Base-by-base conservation (phyloP, 2,888 invertebrate genomes). In the Dasypogon diadema region DNA sequence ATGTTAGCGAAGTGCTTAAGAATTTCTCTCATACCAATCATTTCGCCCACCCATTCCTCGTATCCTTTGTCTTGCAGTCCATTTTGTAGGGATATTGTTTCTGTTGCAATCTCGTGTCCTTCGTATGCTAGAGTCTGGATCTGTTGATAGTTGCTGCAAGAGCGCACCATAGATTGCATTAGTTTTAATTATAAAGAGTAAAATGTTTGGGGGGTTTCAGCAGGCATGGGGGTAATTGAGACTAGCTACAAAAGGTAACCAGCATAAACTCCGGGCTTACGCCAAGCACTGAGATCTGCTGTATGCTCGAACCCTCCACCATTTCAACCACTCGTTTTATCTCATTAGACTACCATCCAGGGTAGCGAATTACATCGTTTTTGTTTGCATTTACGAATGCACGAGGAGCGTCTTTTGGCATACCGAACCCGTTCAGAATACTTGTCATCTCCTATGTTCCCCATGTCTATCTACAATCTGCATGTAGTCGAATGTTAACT, bases 11-110 rank as follows among this genome's bases (percentile, higher is more conserved):
- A 95, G 82, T 91, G 90, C 78, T 90, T 89, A 22, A 96, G 87
- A 81, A 96, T 95, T 85, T 95, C 95, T 78, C 95, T 89, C 96
- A 96, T 96, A 65, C 96, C 96, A 81, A 96, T 93, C 94, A 96
- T 95, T 87, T 96, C 96, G 21, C 95, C 94, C 0, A 93, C 93
- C 96, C 96, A 97, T 84, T 95, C 95, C 87, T 96, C 96, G 85
- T 95, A 94, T 74, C 93, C 93, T 85, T 94, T 93, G 85, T 94
- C 94, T 87, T 97, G 94, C 8, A 97, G 88, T 56, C 96, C 94
- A 83, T 91, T 92, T 83, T 96, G 95, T 80, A 90, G 88, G 1
- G 90, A 90, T 75, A 90, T 88, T 60, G 90, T 90, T 79, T 90
- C 90, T 56, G 90, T 90, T 48, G 89, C 90, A 78, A 90, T 89